Base-by-base conservation (phyloP, 2,888 invertebrate genomes). In the Sarcophaga variegata region DNA sequence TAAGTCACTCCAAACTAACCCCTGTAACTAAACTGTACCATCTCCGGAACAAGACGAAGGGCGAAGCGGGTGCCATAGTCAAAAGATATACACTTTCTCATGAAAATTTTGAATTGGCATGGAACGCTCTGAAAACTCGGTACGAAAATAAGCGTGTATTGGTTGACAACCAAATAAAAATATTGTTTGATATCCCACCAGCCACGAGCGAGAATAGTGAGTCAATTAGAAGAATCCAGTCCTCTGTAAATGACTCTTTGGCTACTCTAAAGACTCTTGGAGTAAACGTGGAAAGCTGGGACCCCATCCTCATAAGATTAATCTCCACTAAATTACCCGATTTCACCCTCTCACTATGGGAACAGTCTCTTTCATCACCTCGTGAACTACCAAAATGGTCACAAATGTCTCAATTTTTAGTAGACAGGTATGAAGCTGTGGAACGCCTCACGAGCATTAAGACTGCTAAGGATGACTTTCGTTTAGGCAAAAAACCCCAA, bases 351-450 rank as follows among this genome's bases (percentile, higher is more conserved):
- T 27, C 27, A 27, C 6, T 25, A 27, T 71, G 59, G 71, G 71
- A 71, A 27, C 71, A 71, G 27, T 71, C 25, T 0, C 59, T 71
- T 2, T 54, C 71, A 17, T 71, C 71, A 4, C 71, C 71, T 3
- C 71, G 71, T n/a, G 71, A 71, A 17, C 71, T 71, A 3, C 71
- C 54, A 10, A 71, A 71, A 27, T 71, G 71, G 71, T 54, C 71
- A 1, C 71, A 71, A 71, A 59, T 71, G 59, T 71, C 71, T 6
- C 71, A 71, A 71, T 71, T 71, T 17, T 25, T 71, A 11, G 71
- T 71, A 1, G 71, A 59, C 27, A 71, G 59, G 22, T 71, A 71
- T n/a, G 71, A 69, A 22, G 47, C 69, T 12, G 69, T 69, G 20
- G 20, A 20, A 20, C 20, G 20, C 20, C 20, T 20, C 20, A 20